Evolutionary conservation across 2,797 vertebrate species (phyloP).

Genomic region (Sebastes cheni): DNA sequence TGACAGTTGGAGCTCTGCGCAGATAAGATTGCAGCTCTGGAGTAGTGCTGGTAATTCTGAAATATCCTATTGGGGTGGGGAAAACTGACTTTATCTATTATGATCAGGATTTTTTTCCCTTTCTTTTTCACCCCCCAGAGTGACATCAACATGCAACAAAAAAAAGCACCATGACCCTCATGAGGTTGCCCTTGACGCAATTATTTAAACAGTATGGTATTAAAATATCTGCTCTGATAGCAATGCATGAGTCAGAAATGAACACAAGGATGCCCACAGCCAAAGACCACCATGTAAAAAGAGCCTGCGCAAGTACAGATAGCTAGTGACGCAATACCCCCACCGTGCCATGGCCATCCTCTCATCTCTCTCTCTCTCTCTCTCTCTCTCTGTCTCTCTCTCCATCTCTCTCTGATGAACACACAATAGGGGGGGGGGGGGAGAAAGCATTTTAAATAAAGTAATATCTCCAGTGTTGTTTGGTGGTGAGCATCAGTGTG

Average conservation of each 20-base stretch:
- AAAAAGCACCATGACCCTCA: neutral
- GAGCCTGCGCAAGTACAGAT: conserved; percentile 65
- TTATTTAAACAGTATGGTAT: conserved; percentile 40
- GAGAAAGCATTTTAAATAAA: conserved; percentile 30
- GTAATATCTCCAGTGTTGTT: conserved; percentile 29
- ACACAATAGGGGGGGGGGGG: neutral
- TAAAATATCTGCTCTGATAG: conserved; percentile 32
- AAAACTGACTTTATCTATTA: neutral
- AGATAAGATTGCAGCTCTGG: neutral
- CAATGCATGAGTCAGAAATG: conserved; percentile 48
- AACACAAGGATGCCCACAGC: conserved; percentile 37
- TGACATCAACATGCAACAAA: neutral
- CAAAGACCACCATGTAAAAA: conserved; percentile 63
- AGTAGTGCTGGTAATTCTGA: neutral
- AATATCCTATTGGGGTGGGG: neutral
- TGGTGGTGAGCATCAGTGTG: conserved; percentile 17
- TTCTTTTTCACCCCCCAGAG: neutral
- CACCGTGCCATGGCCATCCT: conserved; percentile 27
- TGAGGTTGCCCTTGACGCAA: conserved; percentile 24
- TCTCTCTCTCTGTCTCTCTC: conserved; percentile 1
- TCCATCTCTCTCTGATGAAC: neutral
- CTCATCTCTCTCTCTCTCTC: neutral
- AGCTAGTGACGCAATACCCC: conserved; percentile 66
- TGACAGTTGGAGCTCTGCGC: conserved; percentile 20
- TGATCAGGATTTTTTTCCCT: neutral